phyloP scores from a whole-genome alignment of 2,888 invertebrate genomes.

The Parasteatoda lunata region DNA sequence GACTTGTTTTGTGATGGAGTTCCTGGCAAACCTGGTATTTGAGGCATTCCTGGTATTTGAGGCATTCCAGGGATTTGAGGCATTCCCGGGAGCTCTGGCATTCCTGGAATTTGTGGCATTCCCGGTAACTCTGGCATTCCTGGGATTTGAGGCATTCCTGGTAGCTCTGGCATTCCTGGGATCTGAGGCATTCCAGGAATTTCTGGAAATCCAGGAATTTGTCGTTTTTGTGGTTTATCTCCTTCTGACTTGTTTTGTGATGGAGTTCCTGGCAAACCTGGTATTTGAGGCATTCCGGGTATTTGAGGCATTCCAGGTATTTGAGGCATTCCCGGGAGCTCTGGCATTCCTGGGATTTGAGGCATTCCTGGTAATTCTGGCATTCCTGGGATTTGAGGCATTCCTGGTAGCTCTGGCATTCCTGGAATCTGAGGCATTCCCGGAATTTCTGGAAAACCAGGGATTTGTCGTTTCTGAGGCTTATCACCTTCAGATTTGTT shows the following conservation, averaged over 20 bases:
- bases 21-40: slow-evolving; percentile 34
- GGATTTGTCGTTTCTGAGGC: not conserved
- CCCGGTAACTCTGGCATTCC: slow-evolving; percentile 30
- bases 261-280: slow-evolving; percentile 33
- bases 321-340: slow-evolving; percentile 22
- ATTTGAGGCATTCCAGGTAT: slow-evolving; percentile 25
- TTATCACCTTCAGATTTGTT: not conserved
- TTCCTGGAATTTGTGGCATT: slow-evolving; percentile 30
- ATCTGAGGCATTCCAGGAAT: slow-evolving; percentile 11
- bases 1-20: not conserved
- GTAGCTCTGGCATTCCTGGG: slow-evolving; percentile 22
- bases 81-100: slow-evolving; percentile 26
- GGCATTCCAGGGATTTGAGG: slow-evolving; percentile 29
- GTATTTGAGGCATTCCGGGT: slow-evolving; percentile 51
- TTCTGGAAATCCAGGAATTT: slow-evolving; percentile 8
- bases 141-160: slow-evolving; percentile 16
- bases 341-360: slow-evolving; percentile 6
- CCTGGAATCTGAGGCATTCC: slow-evolving; percentile 25
- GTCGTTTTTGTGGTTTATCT: slow-evolving; percentile 1
- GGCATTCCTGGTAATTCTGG: slow-evolving; percentile 34
- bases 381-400: slow-evolving; percentile 33
- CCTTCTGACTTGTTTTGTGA: not conserved
- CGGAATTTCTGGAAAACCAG: slow-evolving; percentile 23
- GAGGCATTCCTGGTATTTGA: slow-evolving; percentile 34
- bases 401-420: slow-evolving; percentile 43